Conservation (phyloP, 2,113 vertebrate genomes). For the Leptobrachium ailaonicum region DNA sequence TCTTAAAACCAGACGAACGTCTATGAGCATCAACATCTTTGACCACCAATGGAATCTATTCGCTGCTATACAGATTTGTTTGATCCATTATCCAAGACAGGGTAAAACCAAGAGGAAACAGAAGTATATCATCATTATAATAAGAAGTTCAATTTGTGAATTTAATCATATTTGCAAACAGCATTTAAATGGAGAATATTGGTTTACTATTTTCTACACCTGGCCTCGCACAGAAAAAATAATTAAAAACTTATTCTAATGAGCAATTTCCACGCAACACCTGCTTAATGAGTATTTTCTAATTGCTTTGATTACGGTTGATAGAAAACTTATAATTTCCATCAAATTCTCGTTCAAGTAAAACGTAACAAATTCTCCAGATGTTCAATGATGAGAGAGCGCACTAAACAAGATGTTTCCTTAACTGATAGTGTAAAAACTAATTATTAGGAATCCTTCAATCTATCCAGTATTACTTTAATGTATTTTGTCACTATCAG, state of each 20-base stretch:
- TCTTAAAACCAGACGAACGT: no score
- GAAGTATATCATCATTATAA: neutral
- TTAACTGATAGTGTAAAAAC: no score
- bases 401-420: no score
- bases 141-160: neutral
- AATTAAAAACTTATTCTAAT: conserved; percentile 6
- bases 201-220: conserved; percentile 19
- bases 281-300: conserved; percentile 26
- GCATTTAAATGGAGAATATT: neutral
- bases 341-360: conserved; percentile 6
- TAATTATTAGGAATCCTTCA: no score
- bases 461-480: no score
- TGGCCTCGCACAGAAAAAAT: conserved; percentile 9
- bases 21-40: no score
- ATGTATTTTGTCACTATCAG: no score
- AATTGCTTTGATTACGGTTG: conserved; percentile 29
- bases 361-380: conserved; percentile 22
- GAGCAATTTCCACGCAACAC: conserved; percentile 4
- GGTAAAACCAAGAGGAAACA: neutral
- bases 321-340: conserved; percentile 10
- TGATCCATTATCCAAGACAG: no score
- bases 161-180: conserved; percentile 33
- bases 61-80: no score
- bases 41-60: no score
- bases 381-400: neutral